Conservation (phyloP, 37 sponge, comb jelly and placozoan species). For the Spongia lamella region DNA sequence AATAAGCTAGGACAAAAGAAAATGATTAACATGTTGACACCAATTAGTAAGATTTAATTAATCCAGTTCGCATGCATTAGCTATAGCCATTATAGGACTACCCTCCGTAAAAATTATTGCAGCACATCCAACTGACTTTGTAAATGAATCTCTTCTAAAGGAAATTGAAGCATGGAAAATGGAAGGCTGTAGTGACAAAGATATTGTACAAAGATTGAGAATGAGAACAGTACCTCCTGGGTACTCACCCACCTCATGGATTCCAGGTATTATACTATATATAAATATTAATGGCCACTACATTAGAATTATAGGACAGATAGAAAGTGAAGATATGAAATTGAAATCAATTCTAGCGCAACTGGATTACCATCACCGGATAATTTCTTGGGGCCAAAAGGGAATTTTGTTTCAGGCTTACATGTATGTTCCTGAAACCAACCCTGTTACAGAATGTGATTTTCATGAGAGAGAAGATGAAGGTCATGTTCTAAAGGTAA, state of each 20-base stretch:
- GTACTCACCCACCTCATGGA: conserved; percentile 19
- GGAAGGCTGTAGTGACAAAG: background rate
- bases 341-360: conserved; percentile 13
- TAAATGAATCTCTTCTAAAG: background rate
- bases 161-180: conserved; percentile 19
- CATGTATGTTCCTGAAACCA: conserved; percentile 6
- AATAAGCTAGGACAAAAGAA: background rate
- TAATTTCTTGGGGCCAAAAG: conserved; percentile 2
- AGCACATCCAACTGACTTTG: background rate
- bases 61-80: no score
- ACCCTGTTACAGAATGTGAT: background rate
- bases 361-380: background rate
- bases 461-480: conserved; percentile 35
- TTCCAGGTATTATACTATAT: no score
- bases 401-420: conserved; percentile 10
- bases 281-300: no score
- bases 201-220: conserved; percentile 1
- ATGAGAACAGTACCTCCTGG: conserved; percentile 39
- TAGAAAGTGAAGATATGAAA: background rate
- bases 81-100: background rate
- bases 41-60: no score
- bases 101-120: conserved; percentile 12
- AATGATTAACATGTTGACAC: no score
- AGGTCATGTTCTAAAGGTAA: conserved; percentile 20
- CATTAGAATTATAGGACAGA: no score